phyloP scores from a whole-genome alignment of 2,113 vertebrate species.

The Gavia stellata region DNA sequence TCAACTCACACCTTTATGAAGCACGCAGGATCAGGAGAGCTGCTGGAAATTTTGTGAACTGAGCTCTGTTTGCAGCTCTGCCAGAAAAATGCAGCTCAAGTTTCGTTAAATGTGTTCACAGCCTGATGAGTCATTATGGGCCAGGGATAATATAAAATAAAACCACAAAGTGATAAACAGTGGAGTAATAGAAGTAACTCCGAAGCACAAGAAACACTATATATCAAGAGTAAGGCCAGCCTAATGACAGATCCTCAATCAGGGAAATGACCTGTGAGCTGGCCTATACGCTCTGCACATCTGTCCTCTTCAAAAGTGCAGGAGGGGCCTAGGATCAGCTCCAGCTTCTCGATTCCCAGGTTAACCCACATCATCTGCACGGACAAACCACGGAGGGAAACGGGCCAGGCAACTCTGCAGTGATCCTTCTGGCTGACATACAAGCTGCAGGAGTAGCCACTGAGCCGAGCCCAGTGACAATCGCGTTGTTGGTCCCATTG shows the following conservation, averaged over 20 bases:
- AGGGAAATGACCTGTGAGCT: neutral
- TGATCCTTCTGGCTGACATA: neutral
- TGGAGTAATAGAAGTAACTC: constrained; percentile 50
- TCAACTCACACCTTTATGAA: constrained; percentile 60
- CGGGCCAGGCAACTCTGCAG: neutral
- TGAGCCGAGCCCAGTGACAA: neutral
- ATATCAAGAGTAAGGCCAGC: neutral
- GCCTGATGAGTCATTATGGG: constrained; percentile 67
- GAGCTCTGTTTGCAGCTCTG: constrained; percentile 62
- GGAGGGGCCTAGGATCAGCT: neutral
- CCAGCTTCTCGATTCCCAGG: neutral
- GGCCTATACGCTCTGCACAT: neutral
- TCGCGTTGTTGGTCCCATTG: accelerated
- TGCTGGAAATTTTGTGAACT: constrained; percentile 65
- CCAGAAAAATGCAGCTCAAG: constrained; percentile 61
- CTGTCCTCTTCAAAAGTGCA: neutral
- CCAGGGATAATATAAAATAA: constrained; percentile 68
- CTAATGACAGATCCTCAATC: neutral
- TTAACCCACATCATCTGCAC: neutral
- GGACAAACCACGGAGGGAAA: neutral
- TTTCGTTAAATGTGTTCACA: constrained; percentile 63
- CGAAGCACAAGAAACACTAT: neutral
- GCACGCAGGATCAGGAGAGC: constrained; percentile 49
- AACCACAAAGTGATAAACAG: constrained; percentile 63
- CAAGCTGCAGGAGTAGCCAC: neutral